Evolutionary conservation across 2,888 invertebrate genomes (phyloP).

Genomic region (Agriopis marginaria): DNA sequence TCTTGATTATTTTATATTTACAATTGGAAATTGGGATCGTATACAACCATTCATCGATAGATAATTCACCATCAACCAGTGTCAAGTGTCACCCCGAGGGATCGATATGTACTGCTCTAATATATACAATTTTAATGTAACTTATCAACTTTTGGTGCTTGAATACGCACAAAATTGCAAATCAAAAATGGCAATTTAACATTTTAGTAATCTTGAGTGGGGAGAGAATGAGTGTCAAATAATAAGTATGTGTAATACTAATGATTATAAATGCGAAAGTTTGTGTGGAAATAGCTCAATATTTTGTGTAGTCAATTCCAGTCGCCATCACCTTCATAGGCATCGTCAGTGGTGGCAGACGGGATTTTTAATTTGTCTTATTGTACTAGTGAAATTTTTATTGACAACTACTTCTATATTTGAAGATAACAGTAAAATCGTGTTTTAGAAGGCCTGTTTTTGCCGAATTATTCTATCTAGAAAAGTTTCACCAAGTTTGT

Average conservation of each 20-base stretch:
- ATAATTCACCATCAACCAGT: background rate
- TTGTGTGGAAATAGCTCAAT: background rate
- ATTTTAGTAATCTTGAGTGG: too few species aligned
- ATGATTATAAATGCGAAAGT: conserved; percentile 2
- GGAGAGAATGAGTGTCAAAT: background rate
- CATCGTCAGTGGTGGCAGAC: background rate
- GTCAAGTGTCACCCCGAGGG: background rate
- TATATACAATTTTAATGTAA: background rate
- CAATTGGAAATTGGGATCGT: too few species aligned
- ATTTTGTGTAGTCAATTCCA: too few species aligned
- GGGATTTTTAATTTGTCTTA: background rate
- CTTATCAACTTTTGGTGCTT: conserved; percentile 15
- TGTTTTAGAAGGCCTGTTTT: too few species aligned
- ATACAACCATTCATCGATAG: too few species aligned
- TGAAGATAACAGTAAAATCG: too few species aligned
- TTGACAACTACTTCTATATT: too few species aligned
- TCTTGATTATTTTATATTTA: too few species aligned
- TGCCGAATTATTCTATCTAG: too few species aligned
- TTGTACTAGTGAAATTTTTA: too few species aligned
- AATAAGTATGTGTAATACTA: background rate
- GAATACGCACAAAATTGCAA: conserved; percentile 11
- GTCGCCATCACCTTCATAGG: too few species aligned
- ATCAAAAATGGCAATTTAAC: conserved; percentile 7
- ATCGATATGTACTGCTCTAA: background rate
- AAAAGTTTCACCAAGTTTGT: too few species aligned